Percentiles rank a stretch among this genome's conserved stretches.
These are phyloP conservation scores for Hirtodrosophila histrioides DNA, from an alignment of 2,888 invertebrate species.

Conservation along the genomic window DNA sequence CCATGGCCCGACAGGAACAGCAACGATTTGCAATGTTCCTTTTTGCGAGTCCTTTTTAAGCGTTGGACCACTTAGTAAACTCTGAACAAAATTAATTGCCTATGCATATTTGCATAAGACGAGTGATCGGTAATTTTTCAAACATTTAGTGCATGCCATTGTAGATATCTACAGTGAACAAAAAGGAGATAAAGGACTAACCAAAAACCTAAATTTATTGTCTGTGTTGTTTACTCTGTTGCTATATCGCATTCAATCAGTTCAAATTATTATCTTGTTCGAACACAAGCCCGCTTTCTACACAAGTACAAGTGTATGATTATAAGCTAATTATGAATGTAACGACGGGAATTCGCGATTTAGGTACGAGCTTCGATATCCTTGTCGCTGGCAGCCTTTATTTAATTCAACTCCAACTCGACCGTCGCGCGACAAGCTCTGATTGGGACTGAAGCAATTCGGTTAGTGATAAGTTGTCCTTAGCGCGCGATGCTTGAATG, in stretches of 20 bases:
- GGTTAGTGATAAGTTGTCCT: slow-evolving; percentile 44
- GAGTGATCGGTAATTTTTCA: slow-evolving; percentile 36
- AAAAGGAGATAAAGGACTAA: too few relatives aligned
- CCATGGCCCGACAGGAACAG: slow-evolving; percentile 9
- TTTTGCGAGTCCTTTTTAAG: slow-evolving; percentile 9
- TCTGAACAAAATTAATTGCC: slow-evolving; percentile 26
- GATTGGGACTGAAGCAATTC: slow-evolving; percentile 79
- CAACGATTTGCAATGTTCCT: slow-evolving; percentile 15
- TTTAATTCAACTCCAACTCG: slow-evolving; percentile 30
- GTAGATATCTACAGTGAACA: slow-evolving; percentile 1
- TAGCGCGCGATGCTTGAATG: slow-evolving; percentile 25
- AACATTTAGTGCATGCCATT: slow-evolving; percentile 5
- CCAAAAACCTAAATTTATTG: background rate
- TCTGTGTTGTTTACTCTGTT: too few relatives aligned
- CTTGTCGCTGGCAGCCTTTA: slow-evolving; percentile 18
- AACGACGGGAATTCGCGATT: slow-evolving; percentile 39
- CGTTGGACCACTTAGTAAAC: slow-evolving; percentile 24
- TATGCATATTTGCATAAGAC: slow-evolving; percentile 21
- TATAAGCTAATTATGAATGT: slow-evolving; percentile 29
- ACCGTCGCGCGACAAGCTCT: slow-evolving; percentile 74
- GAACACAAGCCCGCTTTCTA: slow-evolving; percentile 7
- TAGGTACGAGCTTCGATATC: slow-evolving; percentile 15
- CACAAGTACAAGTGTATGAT: background rate
- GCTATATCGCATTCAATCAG: too few relatives aligned
- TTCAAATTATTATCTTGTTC: background rate